Evolutionary conservation across 2,113 vertebrate genomes (phyloP), one percentile per base, ranked within the genome.

Genomic region (Elaphurus davidianus): DNA sequence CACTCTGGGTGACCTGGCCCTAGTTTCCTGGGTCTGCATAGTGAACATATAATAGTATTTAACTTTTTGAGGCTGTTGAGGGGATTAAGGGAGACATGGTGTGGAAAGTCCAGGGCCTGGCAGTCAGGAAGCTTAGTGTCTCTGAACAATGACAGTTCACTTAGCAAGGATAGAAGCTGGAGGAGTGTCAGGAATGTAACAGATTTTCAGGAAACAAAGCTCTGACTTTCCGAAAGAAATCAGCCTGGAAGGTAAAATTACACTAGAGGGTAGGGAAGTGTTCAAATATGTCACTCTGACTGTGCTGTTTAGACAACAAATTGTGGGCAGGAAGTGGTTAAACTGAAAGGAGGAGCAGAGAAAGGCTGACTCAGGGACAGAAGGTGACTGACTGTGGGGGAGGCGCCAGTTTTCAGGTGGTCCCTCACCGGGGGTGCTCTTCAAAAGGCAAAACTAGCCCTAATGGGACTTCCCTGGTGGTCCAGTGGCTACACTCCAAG

Each of bases 301-400:
- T 95, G 25, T 87, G 97, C 96, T 94, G 6, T 91, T 94, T 71
- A 97, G 90, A 95, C 83, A 94, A 81, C 87, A 71, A 87, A 94
- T 47, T 91, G 84, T 17, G 50, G 81, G 55, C 98, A 97, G 96
- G 97, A 98, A 97, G 97, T 93, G 94, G 96, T 96, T 96, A 96
- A 90, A 90, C 52, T 76, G 54, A 81, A 87, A 76, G 55, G 40
- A 45, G 50, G 95, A 67, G 64, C 59, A 45, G 45, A 64, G 21
- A 28, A 27, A 97, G 27, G 30, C 43, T 92, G 92, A 98, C 95
- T 95, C 57, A 78, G 87, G 90, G 87, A 79, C 60, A 94, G 57
- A 87, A 7, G 4, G 10, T 62, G 79, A 59, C 81, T 94, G 19
- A 5, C 21, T 3, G 19, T 21, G 57, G 90, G 23, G 40, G 27